These are phyloP conservation scores for Thrips palmi DNA, from an alignment of 1,140 invertebrate genomes.

Conservation along the genomic window DNA sequence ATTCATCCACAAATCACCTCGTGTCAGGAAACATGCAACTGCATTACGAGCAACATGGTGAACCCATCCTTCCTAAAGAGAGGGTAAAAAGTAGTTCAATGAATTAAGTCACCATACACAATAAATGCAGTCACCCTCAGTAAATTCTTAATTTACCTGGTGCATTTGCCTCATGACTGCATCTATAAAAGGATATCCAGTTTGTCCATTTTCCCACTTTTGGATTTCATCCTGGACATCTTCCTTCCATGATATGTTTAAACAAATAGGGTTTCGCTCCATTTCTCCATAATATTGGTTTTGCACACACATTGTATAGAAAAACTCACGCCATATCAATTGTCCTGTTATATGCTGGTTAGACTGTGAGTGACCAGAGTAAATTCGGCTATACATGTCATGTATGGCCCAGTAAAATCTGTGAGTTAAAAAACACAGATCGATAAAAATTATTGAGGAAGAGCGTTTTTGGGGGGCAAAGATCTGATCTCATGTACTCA, in stretches of 20 bases:
- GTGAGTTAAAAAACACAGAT: conserved; percentile 11
- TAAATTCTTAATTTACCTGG: conserved; percentile 13
- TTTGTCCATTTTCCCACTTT: conserved; percentile 45
- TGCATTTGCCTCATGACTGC: conserved; percentile 48
- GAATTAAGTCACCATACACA: neutral
- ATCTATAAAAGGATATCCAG: conserved; percentile 60
- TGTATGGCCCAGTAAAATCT: conserved; percentile 44
- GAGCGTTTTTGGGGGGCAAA: neutral
- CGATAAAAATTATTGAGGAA: neutral
- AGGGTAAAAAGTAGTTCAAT: conserved; percentile 2
- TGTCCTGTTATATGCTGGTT: conserved; percentile 36
- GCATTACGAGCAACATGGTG: conserved; percentile 52
- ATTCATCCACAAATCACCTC: conserved; percentile 51
- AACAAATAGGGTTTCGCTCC: conserved; percentile 50
- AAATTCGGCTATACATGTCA: conserved; percentile 35
- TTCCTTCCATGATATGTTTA: conserved; percentile 50
- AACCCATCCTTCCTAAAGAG: conserved; percentile 40
- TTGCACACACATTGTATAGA: conserved; percentile 53
- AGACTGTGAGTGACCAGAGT: conserved; percentile 24
- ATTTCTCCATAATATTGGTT: conserved; percentile 46
- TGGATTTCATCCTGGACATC: conserved; percentile 27
- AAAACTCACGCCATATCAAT: conserved; percentile 62
- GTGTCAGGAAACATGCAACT: conserved; percentile 50
- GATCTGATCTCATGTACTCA: conserved; percentile 16
- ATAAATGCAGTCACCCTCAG: neutral